Percentiles rank a stretch among this genome's conserved stretches.
Conservation (phyloP, 2,888 invertebrate species). For the Achlya flavicornis region DNA sequence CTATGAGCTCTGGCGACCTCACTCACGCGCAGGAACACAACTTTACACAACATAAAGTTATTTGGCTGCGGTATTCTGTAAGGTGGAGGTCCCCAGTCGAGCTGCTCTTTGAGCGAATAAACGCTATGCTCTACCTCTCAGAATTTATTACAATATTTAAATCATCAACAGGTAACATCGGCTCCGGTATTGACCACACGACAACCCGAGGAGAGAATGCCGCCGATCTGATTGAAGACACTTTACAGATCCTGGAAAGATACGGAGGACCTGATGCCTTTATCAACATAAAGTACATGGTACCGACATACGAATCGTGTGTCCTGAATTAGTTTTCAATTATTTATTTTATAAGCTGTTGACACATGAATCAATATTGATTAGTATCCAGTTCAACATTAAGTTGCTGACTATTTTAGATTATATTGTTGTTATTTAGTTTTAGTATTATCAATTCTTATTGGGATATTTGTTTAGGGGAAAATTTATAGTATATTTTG, state of each 20-base stretch:
- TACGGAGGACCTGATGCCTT: slow-evolving; percentile 98
- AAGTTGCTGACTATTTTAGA: background rate
- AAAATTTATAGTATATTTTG: background rate
- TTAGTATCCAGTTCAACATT: background rate
- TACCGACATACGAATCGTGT: slow-evolving; percentile 98
- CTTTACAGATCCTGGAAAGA: slow-evolving; percentile 94
- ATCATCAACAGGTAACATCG: slow-evolving; percentile 88
- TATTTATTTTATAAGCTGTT: slow-evolving; percentile 9
- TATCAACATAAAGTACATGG: slow-evolving; percentile 98
- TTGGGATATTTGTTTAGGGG: background rate
- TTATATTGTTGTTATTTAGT: background rate
- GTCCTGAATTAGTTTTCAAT: slow-evolving; percentile 85
- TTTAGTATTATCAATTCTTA: background rate
- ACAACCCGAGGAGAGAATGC: slow-evolving; percentile 94
- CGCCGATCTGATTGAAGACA: slow-evolving; percentile 96
- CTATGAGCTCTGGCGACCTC: no score
- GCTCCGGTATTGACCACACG: slow-evolving; percentile 95
- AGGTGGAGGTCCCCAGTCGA: no score
- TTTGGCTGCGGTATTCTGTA: no score
- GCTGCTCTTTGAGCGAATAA: no score
- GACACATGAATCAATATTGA: background rate
- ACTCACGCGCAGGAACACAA: no score
- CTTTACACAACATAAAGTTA: no score
- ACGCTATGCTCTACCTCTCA: no score
- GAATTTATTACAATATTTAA: no score